Base-by-base conservation (phyloP, 2,888 invertebrate species). In the Trichacis sp. region DNA sequence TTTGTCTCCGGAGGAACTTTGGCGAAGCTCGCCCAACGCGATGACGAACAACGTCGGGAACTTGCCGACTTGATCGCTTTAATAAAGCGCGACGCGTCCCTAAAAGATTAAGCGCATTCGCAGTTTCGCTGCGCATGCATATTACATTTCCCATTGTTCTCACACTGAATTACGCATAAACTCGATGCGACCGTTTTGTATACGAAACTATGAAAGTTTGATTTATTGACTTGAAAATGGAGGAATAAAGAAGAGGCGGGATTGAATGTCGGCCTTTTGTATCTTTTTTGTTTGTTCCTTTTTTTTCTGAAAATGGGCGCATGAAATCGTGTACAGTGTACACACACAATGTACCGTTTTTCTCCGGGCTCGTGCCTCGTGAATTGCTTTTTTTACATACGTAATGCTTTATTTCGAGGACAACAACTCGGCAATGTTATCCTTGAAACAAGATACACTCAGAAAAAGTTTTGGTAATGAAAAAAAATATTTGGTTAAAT, bases 141-240 rank as follows among this genome's bases (percentile, higher is more conserved):
- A 48, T 33, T 48, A 15, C 15, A 49, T 49, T 49, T 33, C 49
- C 49, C 24, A 49, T 49, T 49, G 49, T 49, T 49, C 49, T 33
- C 49, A 38, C 49, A 49, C 49, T 49, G 49, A 49, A 49, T 49
- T 49, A 49, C 49, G 49, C 49, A 38, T 49, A 49, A 49, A 49
- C 36, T 38, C 30, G 30, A 18, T 49, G 15, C 49, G 36, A 6
- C 6, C 18, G 17, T 48, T 30, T 17, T 24, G n/a, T 24, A 24
- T 2, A 30, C n/a, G 14, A n/a, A n/a, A n/a, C n/a, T 8, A 24
- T 24, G 46, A 12, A 20, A 29, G 38, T 49, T 49, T 49, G 49
- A 48, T 48, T 48, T 48, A 33, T 33, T 9, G 14, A 3, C 15
- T 12, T 15, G 15, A 2, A 15, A 40, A 15, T 12, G 2, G 15